These are phyloP conservation scores for Lasioglossum pauxillum DNA, from an alignment of 2,888 invertebrate genomes.

Conservation along the genomic window DNA sequence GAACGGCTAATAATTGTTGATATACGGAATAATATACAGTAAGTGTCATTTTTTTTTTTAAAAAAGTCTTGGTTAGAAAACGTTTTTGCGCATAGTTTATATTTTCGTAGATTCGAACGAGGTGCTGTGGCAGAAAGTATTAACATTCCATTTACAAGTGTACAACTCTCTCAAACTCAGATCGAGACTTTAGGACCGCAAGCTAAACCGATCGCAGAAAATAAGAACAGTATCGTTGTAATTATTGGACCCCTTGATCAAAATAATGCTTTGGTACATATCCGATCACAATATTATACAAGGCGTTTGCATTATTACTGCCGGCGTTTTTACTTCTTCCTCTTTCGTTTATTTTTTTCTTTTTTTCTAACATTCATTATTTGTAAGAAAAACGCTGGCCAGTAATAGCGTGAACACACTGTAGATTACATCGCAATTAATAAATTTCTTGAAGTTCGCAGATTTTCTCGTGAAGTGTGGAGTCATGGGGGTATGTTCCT, in stretches of 20 bases:
- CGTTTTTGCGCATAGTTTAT: slow-evolving; percentile 27
- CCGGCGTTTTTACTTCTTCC: neutral
- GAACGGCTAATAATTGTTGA: slow-evolving; percentile 88
- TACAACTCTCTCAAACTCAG: slow-evolving; percentile 89
- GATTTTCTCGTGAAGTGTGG: slow-evolving; percentile 92
- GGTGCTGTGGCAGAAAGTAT: slow-evolving; percentile 93
- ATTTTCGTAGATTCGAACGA: slow-evolving; percentile 88
- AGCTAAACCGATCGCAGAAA: slow-evolving; percentile 87
- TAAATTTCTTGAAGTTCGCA: slow-evolving; percentile 89
- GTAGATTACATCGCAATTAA: slow-evolving; percentile 11
- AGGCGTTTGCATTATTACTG: neutral
- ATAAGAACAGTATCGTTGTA: slow-evolving; percentile 89
- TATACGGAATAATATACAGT: slow-evolving; percentile 88
- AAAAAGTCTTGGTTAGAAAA: slow-evolving; percentile 28
- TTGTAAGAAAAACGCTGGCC: no score
- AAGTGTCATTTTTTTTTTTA: slow-evolving; percentile 70
- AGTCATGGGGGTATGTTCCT: slow-evolving; percentile 91
- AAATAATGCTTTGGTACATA: slow-evolving; percentile 89
- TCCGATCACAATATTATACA: slow-evolving; percentile 3
- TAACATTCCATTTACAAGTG: slow-evolving; percentile 94
- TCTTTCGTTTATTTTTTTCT: no score
- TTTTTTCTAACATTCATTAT: no score
- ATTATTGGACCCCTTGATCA: slow-evolving; percentile 93
- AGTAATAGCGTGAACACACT: neutral
- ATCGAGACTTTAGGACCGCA: slow-evolving; percentile 89